Base-by-base conservation (phyloP, 1,140 invertebrate species). In the Lethrus apterus region DNA sequence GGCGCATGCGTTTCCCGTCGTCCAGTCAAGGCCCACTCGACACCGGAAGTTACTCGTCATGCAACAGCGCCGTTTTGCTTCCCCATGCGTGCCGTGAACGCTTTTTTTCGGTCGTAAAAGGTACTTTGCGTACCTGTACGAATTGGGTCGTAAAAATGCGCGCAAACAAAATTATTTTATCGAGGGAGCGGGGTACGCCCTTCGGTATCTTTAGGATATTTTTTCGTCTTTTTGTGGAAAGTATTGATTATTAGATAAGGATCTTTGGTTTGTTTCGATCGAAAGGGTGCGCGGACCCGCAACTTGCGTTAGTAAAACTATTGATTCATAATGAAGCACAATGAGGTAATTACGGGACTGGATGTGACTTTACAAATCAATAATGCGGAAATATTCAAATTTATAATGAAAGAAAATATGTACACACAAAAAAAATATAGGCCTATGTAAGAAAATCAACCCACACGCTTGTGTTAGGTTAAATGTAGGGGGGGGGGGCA, bases 31-130 rank as follows among this genome's bases (percentile, higher is more conserved):
- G 58, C 51, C 50, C 44, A 54, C 46, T 51, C 48, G 47, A 55
- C 51, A 46, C 54, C 63, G 62, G 63, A 64, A 65, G 56, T 52
- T 51, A 24, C 51, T 38, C 58, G 63, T 65, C 63, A 65, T 62
- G 63, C 62, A 60, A 65, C 61, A 58, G 50, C 58, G 59, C 59
- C 47, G 50, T 56, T 63, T 59, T 60, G 55, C 48, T 50, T 59
- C 51, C 52, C 59, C 54, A 55, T 58, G 49, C 60, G 57, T 55
- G 26, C 23, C 31, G 33, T 36, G n/a, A 17, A 3, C 19, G 31
- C 15, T 48, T 43, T 43, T 43, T 42, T 33, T 36, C 21, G 18
- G 30, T 13, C 26, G 30, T 24, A 36, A 29, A 45, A 35, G 30
- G 18, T 32, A 41, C 8, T 46, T 29, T 38, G 29, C 18, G 29